These are phyloP conservation scores for Apomyelois bistriatella DNA, from an alignment of 2,888 invertebrate species.

Conservation along the genomic window DNA sequence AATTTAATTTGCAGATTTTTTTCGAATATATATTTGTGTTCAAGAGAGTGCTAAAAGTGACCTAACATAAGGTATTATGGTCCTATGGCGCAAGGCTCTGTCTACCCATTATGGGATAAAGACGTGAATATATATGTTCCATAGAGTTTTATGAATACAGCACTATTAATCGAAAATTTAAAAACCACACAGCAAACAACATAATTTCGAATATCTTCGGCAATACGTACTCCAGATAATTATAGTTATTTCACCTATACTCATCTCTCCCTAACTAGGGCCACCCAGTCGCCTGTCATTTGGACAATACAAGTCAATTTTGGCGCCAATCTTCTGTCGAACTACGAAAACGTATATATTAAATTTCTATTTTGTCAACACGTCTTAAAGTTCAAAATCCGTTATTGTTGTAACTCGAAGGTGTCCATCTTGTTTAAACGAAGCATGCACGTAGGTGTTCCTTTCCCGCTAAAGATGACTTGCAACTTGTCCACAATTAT, in stretches of 20 bases:
- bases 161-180: neutral
- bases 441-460: slow-evolving; percentile 67
- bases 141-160: no score
- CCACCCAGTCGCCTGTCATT: slow-evolving; percentile 69
- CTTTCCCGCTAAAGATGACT: slow-evolving; percentile 71
- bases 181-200: neutral
- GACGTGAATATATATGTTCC: no score
- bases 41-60: no score
- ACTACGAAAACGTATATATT: slow-evolving; percentile 16
- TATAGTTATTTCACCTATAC: slow-evolving; percentile 14
- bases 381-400: slow-evolving; percentile 13
- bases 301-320: slow-evolving; percentile 67
- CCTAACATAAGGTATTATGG: no score
- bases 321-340: slow-evolving; percentile 55
- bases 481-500: slow-evolving; percentile 61
- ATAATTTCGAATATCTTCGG: neutral
- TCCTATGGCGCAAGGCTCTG: no score
- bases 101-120: no score
- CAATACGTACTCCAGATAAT: slow-evolving; percentile 1
- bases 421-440: slow-evolving; percentile 26
- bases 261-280: slow-evolving; percentile 34
- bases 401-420: slow-evolving; percentile 18
- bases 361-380: slow-evolving; percentile 21
- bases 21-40: no score
- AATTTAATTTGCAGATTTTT: no score